Percentiles rank a stretch among this genome's conserved stretches.
phyloP scores from a whole-genome alignment of 1,140 invertebrate genomes.

The Diorhabda elongata region DNA sequence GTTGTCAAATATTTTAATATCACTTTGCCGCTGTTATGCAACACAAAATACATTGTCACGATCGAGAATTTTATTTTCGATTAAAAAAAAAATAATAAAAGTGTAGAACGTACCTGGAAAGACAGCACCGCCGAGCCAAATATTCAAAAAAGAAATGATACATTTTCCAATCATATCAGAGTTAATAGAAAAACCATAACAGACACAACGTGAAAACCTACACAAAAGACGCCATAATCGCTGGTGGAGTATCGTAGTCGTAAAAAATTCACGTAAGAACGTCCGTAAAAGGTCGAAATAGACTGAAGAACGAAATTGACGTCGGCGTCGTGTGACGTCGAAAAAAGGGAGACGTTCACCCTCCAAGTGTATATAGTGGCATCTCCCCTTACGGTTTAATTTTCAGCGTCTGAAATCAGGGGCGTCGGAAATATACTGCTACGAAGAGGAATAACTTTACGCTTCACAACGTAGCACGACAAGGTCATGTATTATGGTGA shows the following conservation, averaged over 20 bases:
- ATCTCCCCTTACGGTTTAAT: not conserved
- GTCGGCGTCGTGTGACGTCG: not conserved
- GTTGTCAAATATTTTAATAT: not conserved
- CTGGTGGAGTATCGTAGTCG: not conserved
- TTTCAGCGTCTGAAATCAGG: not conserved
- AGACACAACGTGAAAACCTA: not conserved
- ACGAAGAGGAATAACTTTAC: not conserved
- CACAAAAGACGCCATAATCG: not conserved
- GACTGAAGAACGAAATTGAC: not conserved
- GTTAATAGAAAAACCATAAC: not conserved
- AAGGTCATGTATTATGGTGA: too few relatives aligned
- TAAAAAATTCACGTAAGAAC: not conserved
- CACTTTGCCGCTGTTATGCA: not conserved
- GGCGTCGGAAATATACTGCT: not conserved
- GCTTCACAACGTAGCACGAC: not conserved
- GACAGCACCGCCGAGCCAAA: not conserved
- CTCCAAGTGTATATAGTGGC: not conserved
- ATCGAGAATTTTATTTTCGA: not conserved
- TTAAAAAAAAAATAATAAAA: not conserved
- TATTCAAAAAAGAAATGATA: not conserved
- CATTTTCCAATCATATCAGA: not conserved
- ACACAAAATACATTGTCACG: not conserved
- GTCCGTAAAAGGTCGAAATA: not conserved
- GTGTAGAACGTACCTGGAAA: not conserved
- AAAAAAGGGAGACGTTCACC: not conserved